Evolutionary conservation across 1,140 invertebrate species (phyloP).

Genomic region (Meloidogyne floridensis): DNA sequence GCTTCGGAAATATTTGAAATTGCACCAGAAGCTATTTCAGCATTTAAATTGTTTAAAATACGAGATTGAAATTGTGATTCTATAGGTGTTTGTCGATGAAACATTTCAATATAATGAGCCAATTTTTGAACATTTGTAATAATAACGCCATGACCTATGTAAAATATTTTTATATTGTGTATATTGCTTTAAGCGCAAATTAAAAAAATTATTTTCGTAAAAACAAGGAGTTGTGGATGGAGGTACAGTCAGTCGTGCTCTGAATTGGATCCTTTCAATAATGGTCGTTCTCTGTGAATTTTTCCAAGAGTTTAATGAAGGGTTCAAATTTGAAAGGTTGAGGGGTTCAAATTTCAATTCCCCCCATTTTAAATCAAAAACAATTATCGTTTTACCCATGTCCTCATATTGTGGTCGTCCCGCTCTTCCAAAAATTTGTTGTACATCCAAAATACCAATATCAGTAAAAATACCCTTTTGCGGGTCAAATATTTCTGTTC

Average conservation of each 20-base stretch:
- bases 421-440: slow-evolving; percentile 98
- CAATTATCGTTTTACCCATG: slow-evolving; percentile 52
- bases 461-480: slow-evolving; percentile 91
- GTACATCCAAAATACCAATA: slow-evolving; percentile 91
- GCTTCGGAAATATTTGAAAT: slow-evolving; percentile 93
- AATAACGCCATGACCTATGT: slow-evolving; percentile 84
- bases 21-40: slow-evolving; percentile 87
- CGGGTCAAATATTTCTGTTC: slow-evolving; percentile 95
- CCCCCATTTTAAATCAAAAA: background rate
- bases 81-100: slow-evolving; percentile 96
- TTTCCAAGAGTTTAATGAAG: too few species aligned
- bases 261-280: too few species aligned
- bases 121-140: slow-evolving; percentile 91
- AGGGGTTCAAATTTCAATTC: too few species aligned
- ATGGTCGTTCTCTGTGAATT: too few species aligned
- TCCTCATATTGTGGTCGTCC: slow-evolving; percentile 82
- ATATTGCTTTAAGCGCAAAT: too few species aligned
- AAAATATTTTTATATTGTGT: background rate
- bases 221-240: too few species aligned
- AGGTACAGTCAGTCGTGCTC: too few species aligned
- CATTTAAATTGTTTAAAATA: slow-evolving; percentile 94
- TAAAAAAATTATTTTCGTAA: too few species aligned
- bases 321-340: too few species aligned
- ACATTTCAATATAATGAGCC: slow-evolving; percentile 85
- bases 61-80: slow-evolving; percentile 92